Base-by-base conservation (phyloP, 2,113 vertebrate species). In the Sialia sialis region DNA sequence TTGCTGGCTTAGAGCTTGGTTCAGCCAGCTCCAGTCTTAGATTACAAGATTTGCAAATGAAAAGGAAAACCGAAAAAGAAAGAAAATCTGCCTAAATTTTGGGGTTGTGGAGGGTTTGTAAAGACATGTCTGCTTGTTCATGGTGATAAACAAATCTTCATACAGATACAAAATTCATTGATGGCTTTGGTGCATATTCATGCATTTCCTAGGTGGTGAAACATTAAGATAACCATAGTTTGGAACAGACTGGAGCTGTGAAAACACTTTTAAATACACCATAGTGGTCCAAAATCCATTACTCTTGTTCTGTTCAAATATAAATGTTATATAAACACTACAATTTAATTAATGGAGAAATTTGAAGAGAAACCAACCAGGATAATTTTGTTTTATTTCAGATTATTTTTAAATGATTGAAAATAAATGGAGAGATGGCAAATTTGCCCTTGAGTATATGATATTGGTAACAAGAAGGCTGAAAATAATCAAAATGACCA, bases 21-120 rank as follows among this genome's bases (percentile, higher is more conserved):
- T 98, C 98, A 98, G 98, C 98, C 98, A 98, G 96, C 98, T 99
- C 98, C 96, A 98, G 98, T 98, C 98, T 99, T 99, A 98, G 98
- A 99, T 99, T 98, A 99, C 99, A 99, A 98, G 98, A 99, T 99
- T 98, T 99, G 98, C 98, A 99, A 99, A 99, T 99, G 98, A 98
- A 99, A 99, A 98, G 98, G 98, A 98, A 99, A 99, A 97, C n/a
- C 7, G 95, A 98, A 96, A 96, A 96, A 95, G 93, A 98, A 98
- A 98, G 98, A 98, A 96, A 98, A 98, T 99, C 97, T 98, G 98
- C 96, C 89, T 96, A 89, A 98, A 97, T 97, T 96, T 94, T 97
- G 97, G 94, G 95, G 97, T 96, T 97, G 97, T 97, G 98, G 97
- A 98, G 97, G 98, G 98, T 92, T 92, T 90, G 94, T 95, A 83